These are phyloP conservation scores for Ivindomyrus marchei DNA, from an alignment of 2,113 vertebrate genomes.

Conservation along the genomic window DNA sequence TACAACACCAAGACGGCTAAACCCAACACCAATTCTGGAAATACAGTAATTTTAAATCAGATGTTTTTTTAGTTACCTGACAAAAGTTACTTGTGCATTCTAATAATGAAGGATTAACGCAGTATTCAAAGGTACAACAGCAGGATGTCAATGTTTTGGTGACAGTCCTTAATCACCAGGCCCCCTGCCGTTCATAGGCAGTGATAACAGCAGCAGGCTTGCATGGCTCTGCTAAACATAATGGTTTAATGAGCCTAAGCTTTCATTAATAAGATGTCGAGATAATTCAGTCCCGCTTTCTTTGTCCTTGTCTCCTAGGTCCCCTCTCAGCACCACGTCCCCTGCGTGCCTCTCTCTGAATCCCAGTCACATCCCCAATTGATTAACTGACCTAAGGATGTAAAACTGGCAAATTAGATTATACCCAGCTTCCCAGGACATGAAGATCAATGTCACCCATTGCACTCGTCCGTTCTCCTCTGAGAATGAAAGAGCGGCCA, in stretches of 20 bases:
- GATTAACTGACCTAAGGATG: constrained; percentile 6
- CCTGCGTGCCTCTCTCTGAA: not conserved
- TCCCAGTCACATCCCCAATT: not conserved
- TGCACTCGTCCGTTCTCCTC: not conserved
- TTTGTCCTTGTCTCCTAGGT: not conserved
- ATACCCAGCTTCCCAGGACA: not conserved
- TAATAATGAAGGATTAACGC: not conserved
- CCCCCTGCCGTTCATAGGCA: not conserved
- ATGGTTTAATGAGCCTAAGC: not conserved
- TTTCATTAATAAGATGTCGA: not conserved
- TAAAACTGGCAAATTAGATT: constrained; percentile 16
- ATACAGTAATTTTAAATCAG: not conserved
- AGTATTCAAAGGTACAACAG: not conserved
- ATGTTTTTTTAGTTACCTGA: not conserved
- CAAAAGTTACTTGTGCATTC: not conserved
- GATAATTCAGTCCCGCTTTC: not conserved
- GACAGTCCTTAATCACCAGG: not conserved
- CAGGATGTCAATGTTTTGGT: too few species aligned
- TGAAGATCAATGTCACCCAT: not conserved
- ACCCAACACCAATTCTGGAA: not conserved
- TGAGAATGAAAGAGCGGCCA: not conserved
- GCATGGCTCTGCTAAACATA: not conserved
- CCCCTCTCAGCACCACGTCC: not conserved
- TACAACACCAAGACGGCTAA: not conserved
- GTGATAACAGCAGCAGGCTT: not conserved